Percentiles rank a stretch among this genome's conserved stretches.
phyloP scores from a whole-genome alignment of 2,113 vertebrate genomes.

The Puntigrus tetrazona region DNA sequence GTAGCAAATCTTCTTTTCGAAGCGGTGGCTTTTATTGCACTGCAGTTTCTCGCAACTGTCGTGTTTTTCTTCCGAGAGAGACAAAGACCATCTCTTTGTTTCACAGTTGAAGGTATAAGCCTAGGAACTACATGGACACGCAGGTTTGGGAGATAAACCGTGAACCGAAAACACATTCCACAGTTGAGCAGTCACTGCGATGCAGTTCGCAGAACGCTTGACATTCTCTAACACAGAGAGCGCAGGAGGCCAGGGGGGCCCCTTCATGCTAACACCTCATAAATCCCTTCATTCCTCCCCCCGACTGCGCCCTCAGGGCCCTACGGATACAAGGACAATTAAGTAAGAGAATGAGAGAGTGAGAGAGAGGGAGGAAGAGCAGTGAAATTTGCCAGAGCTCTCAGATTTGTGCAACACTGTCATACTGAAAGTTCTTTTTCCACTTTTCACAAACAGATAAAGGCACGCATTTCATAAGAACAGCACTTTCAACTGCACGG shows the following conservation, averaged over 20 bases:
- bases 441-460: neutral
- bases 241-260: slow-evolving; percentile 20
- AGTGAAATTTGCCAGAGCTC: neutral
- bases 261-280: slow-evolving; percentile 52
- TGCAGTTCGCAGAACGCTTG: slow-evolving; percentile 9
- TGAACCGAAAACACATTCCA: slow-evolving; percentile 56
- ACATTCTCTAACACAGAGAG: slow-evolving; percentile 20
- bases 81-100: neutral
- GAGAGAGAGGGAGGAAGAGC: neutral
- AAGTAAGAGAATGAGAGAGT: neutral
- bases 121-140: slow-evolving; percentile 20
- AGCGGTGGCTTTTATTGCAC: neutral
- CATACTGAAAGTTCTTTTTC: neutral
- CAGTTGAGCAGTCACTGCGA: slow-evolving; percentile 34
- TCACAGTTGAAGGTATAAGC: slow-evolving; percentile 20
- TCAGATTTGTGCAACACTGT: neutral
- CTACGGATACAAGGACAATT: slow-evolving; percentile 28
- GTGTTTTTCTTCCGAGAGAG: neutral
- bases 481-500: neutral
- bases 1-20: neutral
- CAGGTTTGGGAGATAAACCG: slow-evolving; percentile 33
- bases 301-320: slow-evolving; percentile 15
- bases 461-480: neutral
- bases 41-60: neutral
- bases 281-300: slow-evolving; percentile 42